A percentile compares a stretch with the other conserved stretches of the same genome.
Conservation (phyloP, 2,888 invertebrate species). For the Xylota sylvarum region DNA sequence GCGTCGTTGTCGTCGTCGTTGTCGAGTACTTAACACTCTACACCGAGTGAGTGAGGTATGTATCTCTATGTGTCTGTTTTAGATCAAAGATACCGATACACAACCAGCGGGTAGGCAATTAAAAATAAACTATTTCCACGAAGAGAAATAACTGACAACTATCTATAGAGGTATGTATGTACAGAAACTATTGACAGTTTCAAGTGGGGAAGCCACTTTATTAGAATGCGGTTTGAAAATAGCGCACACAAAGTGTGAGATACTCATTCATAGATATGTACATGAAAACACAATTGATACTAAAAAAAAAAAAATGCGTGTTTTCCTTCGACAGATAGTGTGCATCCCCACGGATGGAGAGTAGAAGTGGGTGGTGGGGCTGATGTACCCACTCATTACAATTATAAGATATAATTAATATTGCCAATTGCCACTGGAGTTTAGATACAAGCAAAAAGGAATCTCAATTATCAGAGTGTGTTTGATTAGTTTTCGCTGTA, state of each 20-base stretch:
- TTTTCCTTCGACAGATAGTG: neutral
- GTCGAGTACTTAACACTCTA: slow-evolving; percentile 54
- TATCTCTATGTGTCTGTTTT: slow-evolving; percentile 40
- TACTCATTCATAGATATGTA: slow-evolving; percentile 7
- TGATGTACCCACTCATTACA: slow-evolving; percentile 46
- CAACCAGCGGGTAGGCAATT: slow-evolving; percentile 60
- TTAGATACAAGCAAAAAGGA: slow-evolving; percentile 33
- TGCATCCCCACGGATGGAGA: slow-evolving; percentile 19
- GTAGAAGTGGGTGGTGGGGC: neutral
- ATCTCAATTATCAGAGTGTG: slow-evolving; percentile 61
- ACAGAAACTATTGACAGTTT: slow-evolving; percentile 51
- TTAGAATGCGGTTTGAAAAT: slow-evolving; percentile 52
- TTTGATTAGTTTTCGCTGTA: slow-evolving; percentile 69
- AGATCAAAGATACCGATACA: slow-evolving; percentile 73
- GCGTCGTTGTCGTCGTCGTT: slow-evolving; percentile 12
- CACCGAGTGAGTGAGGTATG: slow-evolving; percentile 13
- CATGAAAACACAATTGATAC: slow-evolving; percentile 38
- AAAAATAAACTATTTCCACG: slow-evolving; percentile 60
- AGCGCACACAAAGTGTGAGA: slow-evolving; percentile 9
- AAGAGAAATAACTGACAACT: slow-evolving; percentile 16
- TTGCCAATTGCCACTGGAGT: slow-evolving; percentile 68
- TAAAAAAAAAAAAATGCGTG: neutral
- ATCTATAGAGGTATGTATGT: neutral
- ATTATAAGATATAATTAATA: slow-evolving; percentile 58
- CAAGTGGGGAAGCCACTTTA: slow-evolving; percentile 58